Base-by-base conservation (phyloP, 2,113 vertebrate species). In the Lates calcarifer region DNA sequence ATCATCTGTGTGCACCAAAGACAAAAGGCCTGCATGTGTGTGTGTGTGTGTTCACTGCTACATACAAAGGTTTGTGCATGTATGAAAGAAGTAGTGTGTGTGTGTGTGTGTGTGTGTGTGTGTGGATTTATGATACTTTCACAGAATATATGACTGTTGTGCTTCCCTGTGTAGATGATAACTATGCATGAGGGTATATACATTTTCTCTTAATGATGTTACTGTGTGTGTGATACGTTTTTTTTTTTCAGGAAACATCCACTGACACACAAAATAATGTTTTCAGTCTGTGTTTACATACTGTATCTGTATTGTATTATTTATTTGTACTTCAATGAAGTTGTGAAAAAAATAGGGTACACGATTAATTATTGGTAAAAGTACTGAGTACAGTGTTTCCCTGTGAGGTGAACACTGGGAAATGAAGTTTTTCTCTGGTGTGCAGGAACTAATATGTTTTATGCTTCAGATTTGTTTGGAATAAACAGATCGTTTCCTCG, bases 1-100 rank as follows among this genome's bases (percentile, higher is more conserved):
- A 77, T 63, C 58, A 63, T 68, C 18, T 82, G 2, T 4, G n/a
- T 63, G 78, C 2, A 39, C 60, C 63, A 61, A 61, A 86, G 81
- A 81, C 61, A 70, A 69, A 90, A 49, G 20, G n/a, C 24, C 51
- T 24, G 18, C 3, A 11, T 51, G 29, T 51, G 41, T 47, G 26
- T 22, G 26, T 37, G 58, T 49, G 35, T 64, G 24, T 65, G 51
- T 70, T 35, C 1, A 20, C 37, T 17, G 67, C n/a, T 18, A 33
- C 14, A 37, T 7, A 39, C 20, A 62, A 12, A 22, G 39, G 51
- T 55, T 7, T 77, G 45, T 47, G 31, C 15, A 53, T 22, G 37
- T 53, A 24, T 78, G 33, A 53, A 22, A 17, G 55, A 66, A 71
- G 47, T 13, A n/a, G n/a, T n/a, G n/a, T n/a, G n/a, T n/a, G n/a